These are phyloP conservation scores for Zalophus californianus DNA, from an alignment of 2,797 vertebrate genomes.

Conservation along the genomic window DNA sequence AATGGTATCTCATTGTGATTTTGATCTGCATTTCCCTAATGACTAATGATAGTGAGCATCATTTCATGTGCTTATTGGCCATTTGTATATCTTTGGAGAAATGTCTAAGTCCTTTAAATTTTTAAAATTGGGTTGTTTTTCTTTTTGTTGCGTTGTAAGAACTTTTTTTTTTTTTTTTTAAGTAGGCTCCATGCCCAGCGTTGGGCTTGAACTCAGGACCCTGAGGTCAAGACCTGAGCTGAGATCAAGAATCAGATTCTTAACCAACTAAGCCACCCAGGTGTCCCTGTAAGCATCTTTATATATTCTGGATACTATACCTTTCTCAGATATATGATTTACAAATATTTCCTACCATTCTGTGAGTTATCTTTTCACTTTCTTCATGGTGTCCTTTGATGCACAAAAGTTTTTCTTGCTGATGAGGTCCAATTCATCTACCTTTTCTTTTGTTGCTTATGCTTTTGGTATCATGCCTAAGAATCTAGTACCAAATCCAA, in stretches of 20 bases:
- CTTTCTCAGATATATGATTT: neutral
- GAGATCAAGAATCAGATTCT: neutral
- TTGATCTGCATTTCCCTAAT: neutral
- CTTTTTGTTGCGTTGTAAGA: neutral
- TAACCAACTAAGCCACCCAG: neutral
- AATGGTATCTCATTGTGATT: neutral
- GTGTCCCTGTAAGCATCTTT: neutral
- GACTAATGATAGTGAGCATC: neutral
- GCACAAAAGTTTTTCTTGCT: neutral
- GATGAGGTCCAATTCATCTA: neutral
- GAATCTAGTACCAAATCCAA: neutral
- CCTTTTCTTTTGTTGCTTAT: neutral
- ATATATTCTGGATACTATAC: neutral
- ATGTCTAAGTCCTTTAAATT: neutral
- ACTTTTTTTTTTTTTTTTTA: neutral
- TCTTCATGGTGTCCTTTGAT: neutral
- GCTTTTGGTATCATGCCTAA: neutral
- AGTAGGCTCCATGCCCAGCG: neutral
- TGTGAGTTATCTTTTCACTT: conserved; percentile 24
- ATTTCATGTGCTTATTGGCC: neutral
- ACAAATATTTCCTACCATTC: neutral
- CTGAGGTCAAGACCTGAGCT: neutral
- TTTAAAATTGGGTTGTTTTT: neutral
- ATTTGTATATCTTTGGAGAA: neutral
- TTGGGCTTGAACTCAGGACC: neutral